phyloP scores from a whole-genome alignment of 2,113 vertebrate genomes.

The Phylloscopus whistleri region DNA sequence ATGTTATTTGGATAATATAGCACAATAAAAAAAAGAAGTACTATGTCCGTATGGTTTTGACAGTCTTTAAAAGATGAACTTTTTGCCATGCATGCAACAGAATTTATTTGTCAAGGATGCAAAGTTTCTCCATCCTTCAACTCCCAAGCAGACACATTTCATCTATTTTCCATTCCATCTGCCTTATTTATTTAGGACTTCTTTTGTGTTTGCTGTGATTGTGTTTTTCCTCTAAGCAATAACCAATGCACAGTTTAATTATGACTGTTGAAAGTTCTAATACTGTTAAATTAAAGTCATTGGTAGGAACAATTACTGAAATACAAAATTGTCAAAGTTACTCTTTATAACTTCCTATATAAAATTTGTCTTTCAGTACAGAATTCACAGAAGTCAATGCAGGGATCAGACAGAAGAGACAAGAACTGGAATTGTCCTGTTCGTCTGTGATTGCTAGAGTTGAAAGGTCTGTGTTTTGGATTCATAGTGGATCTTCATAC shows the following conservation, averaged over 20 bases:
- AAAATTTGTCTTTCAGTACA: constrained; percentile 76
- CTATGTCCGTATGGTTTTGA: background rate
- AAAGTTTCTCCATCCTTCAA: background rate
- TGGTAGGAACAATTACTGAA: background rate
- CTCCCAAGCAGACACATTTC: background rate
- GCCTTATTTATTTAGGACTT: background rate
- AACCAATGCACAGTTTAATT: background rate
- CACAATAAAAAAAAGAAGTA: background rate
- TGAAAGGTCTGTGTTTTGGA: constrained; percentile 66
- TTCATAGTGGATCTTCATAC: background rate
- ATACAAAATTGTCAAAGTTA: background rate
- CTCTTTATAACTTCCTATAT: background rate
- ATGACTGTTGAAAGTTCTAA: background rate
- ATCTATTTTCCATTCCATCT: background rate
- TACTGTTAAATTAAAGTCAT: background rate
- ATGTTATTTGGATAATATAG: background rate
- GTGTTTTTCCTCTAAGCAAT: background rate
- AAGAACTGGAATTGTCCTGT: constrained; percentile 80
- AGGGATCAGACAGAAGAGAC: constrained; percentile 71
- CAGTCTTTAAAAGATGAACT: background rate
- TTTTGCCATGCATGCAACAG: background rate
- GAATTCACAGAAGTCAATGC: constrained; percentile 76
- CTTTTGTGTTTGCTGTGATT: background rate
- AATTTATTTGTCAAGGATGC: background rate
- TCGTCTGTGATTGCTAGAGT: constrained; percentile 69